phyloP scores from a whole-genome alignment of 2,113 vertebrate species.

The Ciconia boyciana region DNA sequence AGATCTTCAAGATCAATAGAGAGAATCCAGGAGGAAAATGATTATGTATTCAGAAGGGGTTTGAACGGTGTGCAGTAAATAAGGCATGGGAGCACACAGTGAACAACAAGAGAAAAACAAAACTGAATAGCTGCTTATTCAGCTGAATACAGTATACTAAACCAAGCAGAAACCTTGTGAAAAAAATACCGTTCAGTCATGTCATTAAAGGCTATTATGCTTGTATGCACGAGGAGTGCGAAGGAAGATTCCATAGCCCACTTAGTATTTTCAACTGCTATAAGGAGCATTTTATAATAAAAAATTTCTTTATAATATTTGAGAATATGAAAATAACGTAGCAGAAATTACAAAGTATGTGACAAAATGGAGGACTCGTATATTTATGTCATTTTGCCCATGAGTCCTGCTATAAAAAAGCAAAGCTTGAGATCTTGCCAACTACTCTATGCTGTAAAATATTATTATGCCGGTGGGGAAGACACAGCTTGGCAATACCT shows the following conservation, averaged over 20 bases:
- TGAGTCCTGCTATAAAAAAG: not conserved
- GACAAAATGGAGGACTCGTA: not conserved
- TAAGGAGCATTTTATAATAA: not conserved
- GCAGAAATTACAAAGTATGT: constrained; percentile 23
- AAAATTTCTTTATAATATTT: not conserved
- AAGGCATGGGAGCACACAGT: not conserved
- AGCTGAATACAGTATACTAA: not conserved
- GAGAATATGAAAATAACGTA: not conserved
- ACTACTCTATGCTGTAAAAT: constrained; percentile 34
- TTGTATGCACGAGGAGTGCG: not conserved
- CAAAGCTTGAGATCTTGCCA: constrained; percentile 43
- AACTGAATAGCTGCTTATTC: not conserved
- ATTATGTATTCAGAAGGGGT: not conserved
- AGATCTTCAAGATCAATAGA: not conserved
- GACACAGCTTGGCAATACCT: constrained; percentile 29
- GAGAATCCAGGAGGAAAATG: not conserved
- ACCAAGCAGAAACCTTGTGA: not conserved
- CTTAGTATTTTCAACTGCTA: not conserved
- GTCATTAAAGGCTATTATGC: not conserved
- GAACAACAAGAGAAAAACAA: not conserved
- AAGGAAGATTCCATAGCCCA: not conserved
- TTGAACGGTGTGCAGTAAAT: not conserved
- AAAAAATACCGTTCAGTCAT: not conserved
- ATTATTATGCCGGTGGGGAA: constrained; percentile 25
- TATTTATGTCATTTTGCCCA: constrained; percentile 10